A percentile compares a stretch with the other conserved stretches of the same genome.
These are phyloP conservation scores for Sebastolobus alascanus DNA, from an alignment of 2,797 vertebrate genomes.

Conservation along the genomic window DNA sequence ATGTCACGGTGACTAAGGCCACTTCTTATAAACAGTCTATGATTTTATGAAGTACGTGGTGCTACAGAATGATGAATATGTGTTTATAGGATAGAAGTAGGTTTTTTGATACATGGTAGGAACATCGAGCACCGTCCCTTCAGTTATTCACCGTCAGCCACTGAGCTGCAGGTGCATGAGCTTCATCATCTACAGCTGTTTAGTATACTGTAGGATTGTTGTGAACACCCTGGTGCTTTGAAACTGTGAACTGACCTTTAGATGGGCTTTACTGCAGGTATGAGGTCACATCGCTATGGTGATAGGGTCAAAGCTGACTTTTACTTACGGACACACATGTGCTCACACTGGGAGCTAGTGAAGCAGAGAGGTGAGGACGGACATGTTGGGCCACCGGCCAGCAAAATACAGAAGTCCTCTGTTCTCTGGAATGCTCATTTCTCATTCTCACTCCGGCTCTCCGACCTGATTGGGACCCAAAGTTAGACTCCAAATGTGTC, in stretches of 20 bases:
- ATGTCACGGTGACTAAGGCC: not conserved
- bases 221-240: not conserved
- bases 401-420: conserved; percentile 70
- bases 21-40: not conserved
- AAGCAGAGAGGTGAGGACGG: conserved; percentile 46
- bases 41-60: not conserved
- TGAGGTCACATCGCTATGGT: conserved; percentile 38
- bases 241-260: conserved; percentile 38
- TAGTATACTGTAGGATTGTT: not conserved
- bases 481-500: conserved; percentile 15
- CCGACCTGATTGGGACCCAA: conserved; percentile 32
- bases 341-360: conserved; percentile 28
- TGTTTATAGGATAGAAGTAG: not conserved
- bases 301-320: conserved; percentile 43
- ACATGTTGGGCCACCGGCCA: conserved; percentile 53
- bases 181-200: not conserved
- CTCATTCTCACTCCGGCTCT: conserved; percentile 25
- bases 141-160: not conserved
- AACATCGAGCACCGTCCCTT: not conserved
- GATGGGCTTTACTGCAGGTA: conserved; percentile 24
- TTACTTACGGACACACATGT: conserved; percentile 1
- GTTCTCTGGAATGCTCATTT: conserved; percentile 72
- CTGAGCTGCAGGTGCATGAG: conserved; percentile 10
- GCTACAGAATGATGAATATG: not conserved
- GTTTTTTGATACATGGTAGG: not conserved